Base-by-base conservation (phyloP, 1,140 invertebrate genomes). In the Homarus americanus region DNA sequence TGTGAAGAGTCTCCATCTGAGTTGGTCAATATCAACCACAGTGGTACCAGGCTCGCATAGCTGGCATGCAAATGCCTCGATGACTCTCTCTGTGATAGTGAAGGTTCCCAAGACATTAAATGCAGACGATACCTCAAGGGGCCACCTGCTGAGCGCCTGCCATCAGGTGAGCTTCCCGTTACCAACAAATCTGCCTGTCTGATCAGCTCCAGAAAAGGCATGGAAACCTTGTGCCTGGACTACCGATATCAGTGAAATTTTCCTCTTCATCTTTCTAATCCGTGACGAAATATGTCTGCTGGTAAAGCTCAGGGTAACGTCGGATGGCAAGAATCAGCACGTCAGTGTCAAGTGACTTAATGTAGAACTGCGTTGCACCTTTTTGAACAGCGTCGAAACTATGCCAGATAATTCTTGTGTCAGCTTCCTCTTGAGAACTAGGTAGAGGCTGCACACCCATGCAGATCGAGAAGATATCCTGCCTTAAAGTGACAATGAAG, bases 371-470 rank as follows among this genome's bases (percentile, higher is more conserved):
- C 28, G 49, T 32, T 58, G 44, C 80, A 28, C 80, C 49, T 82
- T 12, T 82, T 82, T 38, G 80, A 82, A 80, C 80, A 53, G 80
- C 80, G 63, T 82, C 20, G n/a, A 28, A 38, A 38, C 80, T 63
- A 28, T 58, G 44, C 80, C 17, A 12, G 53, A 82, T 82, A n/a
- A n/a, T n/a, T n/a, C n/a, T n/a, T n/a, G n/a, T n/a, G n/a, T n/a
- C n/a, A n/a, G n/a, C n/a, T n/a, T 82, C 44, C 28, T 82, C 80
- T 82, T 82, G 44, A 10, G 44, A 82, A 28, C 80, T 82, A 28
- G n/a, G 32, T 28, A 82, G 80, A 36, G 53, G 83, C 49, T 72
- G 83, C 28, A 85, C 69, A 85, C 73, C 63, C 69, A 85, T 53
- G 34, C 28, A 75, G 36, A 73, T 85, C 44, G 83, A 85, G 44